Evolutionary conservation across 2,113 vertebrate species (phyloP), one percentile per base, ranked within the genome.

Genomic region (Sialia sialis): DNA sequence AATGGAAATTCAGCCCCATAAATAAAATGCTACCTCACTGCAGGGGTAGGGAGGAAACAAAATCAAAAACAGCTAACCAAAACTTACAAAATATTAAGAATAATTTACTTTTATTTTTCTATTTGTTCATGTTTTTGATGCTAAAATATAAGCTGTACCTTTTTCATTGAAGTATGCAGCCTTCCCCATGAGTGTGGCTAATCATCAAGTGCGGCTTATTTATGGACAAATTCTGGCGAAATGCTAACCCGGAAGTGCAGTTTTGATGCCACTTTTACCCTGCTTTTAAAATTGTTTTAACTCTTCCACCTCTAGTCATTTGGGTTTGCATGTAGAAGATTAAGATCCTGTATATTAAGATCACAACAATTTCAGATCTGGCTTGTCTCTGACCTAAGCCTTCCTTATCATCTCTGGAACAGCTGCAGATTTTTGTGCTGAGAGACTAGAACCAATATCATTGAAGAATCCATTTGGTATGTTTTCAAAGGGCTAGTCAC

Each of bases 401-500:
- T 39, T 22, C 19, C 20, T 93, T 21, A 18, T 82, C 64, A 64
- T 87, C 60, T 69, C 60, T 93, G 49, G 52, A 95, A 91, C 94
- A 97, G 93, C 96, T 96, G 91, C 64, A 77, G 81, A 79, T 74
- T 96, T 96, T 92, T 95, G 52, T 70, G 58, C 86, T 56, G 67
- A 60, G 49, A 74, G 16, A 81, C 44, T 86, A 66, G 58, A 92
- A 92, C 66, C 4, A 7, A 38, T 75, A 66, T 64, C 77, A 46
- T 7, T 36, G 36, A 59, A 41, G 55, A 55, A 43, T 29, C 19
- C 29, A 17, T 79, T 85, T 94, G 96, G 72, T 91, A 75, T 67
- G 74, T 46, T 77, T 93, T 92, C 78, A 92, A 72, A 73, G 84
- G 74, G 46, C 39, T 64, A 22, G 59, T 74, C 70, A 46, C 25